Evolutionary conservation across 2,888 invertebrate genomes (phyloP), one percentile per base, ranked within the genome.

Genomic region (Biston betularia): DNA sequence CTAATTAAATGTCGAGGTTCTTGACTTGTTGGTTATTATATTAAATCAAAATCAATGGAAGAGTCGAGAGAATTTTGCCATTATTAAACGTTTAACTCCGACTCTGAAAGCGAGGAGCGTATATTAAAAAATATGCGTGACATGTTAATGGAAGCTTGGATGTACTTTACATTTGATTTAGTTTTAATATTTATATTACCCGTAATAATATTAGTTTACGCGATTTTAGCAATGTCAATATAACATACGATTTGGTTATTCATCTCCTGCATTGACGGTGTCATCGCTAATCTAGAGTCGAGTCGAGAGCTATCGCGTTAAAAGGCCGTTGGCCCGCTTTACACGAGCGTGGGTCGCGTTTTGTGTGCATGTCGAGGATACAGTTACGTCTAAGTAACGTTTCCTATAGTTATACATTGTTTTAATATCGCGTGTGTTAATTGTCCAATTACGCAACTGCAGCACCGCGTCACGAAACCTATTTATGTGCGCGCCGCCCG

Each of bases 1-100:
- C 83, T 89, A 89, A 91, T 91, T 89, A 88, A 90, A 89, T 86
- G 84, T 80, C 85, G 88, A 88, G 89, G 88, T 89, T 87, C 86
- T 90, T 88, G 88, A 89, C 89, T 88, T 79, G 75, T 69, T 77
- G 71, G 77, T 71, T 79, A 77, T 78, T 77, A 75, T 75, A 74
- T 74, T 74, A 76, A 54, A 74, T 75, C 74, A 76, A 76, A 54
- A 74, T 75, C 74, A 76, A 50, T 59, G 55, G 48, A 79, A 79
- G 56, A 50, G 40, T 35, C 12, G 35, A 5, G 8, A 46, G 34
- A 38, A 57, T 46, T 35, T 3, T 5, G 58, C 33, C 3, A 11
- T 53, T 42, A 11, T 38, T 15, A 9, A 53, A n/a, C 11, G 15
- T 40, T 14, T 14, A 7, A 52, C 4, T 15, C 3, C 10, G 50